Conservation (phyloP, 2,888 invertebrate species). For the Phaonia tiefii region DNA sequence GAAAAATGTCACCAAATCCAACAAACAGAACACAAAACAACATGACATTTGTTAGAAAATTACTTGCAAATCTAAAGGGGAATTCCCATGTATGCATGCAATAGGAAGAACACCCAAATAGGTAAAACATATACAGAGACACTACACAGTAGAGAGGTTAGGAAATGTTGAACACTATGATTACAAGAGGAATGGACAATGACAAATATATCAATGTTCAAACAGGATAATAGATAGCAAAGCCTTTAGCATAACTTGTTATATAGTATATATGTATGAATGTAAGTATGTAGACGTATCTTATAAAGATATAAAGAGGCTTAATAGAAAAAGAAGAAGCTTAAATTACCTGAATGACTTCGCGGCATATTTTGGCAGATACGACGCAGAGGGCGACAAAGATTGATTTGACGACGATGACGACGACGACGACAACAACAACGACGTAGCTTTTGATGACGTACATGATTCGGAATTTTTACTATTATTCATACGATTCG, state of each 20-base stretch:
- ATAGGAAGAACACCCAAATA: not conserved
- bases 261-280: no score
- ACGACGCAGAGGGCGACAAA: slow-evolving; percentile 63
- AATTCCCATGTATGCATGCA: not conserved
- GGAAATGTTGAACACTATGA: slow-evolving; percentile 14
- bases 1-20: not conserved
- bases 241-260: slow-evolving; percentile 34
- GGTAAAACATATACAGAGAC: slow-evolving; percentile 36
- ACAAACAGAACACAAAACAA: slow-evolving; percentile 39
- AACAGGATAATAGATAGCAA: not conserved
- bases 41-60: slow-evolving; percentile 47
- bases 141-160: slow-evolving; percentile 1
- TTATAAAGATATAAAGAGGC: no score
- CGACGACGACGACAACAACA: slow-evolving; percentile 54
- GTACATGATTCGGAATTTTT: slow-evolving; percentile 20
- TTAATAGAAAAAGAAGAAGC: slow-evolving; percentile 31
- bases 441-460: slow-evolving; percentile 43
- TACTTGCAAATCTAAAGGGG: not conserved
- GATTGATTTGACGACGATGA: slow-evolving; percentile 53
- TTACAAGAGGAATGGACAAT: slow-evolving; percentile 2
- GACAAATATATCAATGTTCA: slow-evolving; percentile 1
- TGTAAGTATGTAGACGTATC: no score
- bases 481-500: slow-evolving; percentile 40
- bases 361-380: slow-evolving; percentile 80
- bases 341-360: slow-evolving; percentile 81